A percentile compares a stretch with the other conserved stretches of the same genome.
phyloP scores from a whole-genome alignment of 2,797 vertebrate species.

The Thalassophryne amazonica region DNA sequence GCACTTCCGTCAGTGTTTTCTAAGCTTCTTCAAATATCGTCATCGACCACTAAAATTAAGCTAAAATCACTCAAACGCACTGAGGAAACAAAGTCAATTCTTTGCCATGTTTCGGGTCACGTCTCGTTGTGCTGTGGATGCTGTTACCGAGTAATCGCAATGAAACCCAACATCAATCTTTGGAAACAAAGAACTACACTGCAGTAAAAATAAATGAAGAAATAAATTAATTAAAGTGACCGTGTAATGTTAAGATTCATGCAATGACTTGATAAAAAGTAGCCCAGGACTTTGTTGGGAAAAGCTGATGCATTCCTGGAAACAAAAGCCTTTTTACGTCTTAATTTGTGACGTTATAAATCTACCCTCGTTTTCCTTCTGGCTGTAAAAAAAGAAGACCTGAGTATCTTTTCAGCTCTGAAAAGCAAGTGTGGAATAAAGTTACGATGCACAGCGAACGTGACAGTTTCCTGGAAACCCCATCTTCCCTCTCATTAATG shows the following conservation, averaged over 20 bases:
- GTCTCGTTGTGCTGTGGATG: constrained; percentile 10
- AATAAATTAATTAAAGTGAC: no score
- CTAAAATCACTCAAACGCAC: no score
- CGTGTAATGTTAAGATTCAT: constrained; percentile 44
- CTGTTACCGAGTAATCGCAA: constrained; percentile 28
- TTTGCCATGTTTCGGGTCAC: no score
- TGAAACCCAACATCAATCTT: constrained; percentile 37
- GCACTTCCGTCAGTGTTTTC: no score
- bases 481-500: background rate
- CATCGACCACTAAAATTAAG: no score
- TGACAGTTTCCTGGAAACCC: constrained; percentile 48
- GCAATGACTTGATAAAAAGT: constrained; percentile 24
- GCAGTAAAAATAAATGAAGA: no score
- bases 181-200: constrained; percentile 30
- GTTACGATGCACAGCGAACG: constrained; percentile 39
- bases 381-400: constrained; percentile 5
- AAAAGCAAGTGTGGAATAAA: constrained; percentile 31
- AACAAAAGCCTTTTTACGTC: constrained; percentile 18
- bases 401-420: constrained; percentile 39
- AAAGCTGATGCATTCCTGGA: constrained; percentile 11
- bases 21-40: no score
- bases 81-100: no score
- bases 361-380: background rate
- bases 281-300: background rate
- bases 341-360: constrained; percentile 10